phyloP scores from a whole-genome alignment of 1,140 invertebrate genomes.

The Potamilus streckersoni region DNA sequence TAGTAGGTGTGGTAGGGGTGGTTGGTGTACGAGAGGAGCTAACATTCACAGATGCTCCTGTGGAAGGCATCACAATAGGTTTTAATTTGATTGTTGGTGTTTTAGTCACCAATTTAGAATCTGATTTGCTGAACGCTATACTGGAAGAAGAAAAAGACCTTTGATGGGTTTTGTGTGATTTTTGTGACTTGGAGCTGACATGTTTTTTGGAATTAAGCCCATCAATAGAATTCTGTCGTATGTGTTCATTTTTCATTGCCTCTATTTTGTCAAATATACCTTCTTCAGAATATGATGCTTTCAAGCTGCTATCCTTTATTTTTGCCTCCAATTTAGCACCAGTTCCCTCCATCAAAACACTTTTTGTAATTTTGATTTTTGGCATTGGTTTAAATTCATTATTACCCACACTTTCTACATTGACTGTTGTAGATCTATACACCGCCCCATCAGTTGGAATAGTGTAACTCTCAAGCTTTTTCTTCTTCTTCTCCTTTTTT shows the following conservation, averaged over 20 bases:
- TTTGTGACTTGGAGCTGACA: conserved; percentile 28
- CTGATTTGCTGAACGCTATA: conserved; percentile 47
- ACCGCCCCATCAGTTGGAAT: conserved; percentile 35
- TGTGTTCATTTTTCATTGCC: conserved; percentile 32
- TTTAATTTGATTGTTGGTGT: conserved; percentile 65
- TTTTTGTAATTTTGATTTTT: conserved; percentile 52
- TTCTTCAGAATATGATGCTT: conserved; percentile 30
- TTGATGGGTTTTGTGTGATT: conserved; percentile 46
- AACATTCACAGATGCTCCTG: no score
- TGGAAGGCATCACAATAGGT: conserved; percentile 55
- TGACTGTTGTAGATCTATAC: conserved; percentile 46
- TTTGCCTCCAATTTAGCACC: conserved; percentile 22
- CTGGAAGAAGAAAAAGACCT: conserved; percentile 35
- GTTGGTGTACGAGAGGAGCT: conserved; percentile 46
- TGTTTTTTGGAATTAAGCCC: conserved; percentile 6
- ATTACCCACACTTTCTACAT: conserved; percentile 34
- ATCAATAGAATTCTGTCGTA: conserved; percentile 6
- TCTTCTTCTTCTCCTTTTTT: conserved; percentile 55
- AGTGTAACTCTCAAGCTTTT: conserved; percentile 45
- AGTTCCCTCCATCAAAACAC: conserved; percentile 17
- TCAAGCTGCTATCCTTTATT: conserved; percentile 3
- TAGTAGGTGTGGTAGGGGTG: conserved; percentile 29
- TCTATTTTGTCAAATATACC: conserved; percentile 33
- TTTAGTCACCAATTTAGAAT: conserved; percentile 62
- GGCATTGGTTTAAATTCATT: conserved; percentile 35